A percentile compares a stretch with the other conserved stretches of the same genome.
phyloP scores from a whole-genome alignment of 2,888 invertebrate species.

The Microctonus hyperodae region DNA sequence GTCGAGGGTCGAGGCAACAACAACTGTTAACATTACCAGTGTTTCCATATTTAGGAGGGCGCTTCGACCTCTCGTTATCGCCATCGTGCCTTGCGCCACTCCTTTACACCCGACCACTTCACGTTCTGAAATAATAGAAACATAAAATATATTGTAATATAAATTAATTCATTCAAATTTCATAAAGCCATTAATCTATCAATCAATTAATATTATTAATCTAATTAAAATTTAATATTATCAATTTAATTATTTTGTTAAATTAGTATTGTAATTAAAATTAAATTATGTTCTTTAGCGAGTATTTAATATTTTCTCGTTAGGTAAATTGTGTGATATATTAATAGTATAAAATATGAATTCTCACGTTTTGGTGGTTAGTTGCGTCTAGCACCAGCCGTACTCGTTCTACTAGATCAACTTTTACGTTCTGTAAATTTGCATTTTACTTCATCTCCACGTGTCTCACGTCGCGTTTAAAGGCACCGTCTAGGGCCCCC shows the following conservation, averaged over 20 bases:
- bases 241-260: neutral
- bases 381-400: conserved; percentile 1
- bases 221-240: too few species aligned
- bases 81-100: conserved; percentile 40
- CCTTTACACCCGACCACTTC: conserved; percentile 32
- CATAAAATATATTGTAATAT: neutral
- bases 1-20: conserved; percentile 47
- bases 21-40: conserved; percentile 49
- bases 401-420: conserved; percentile 1
- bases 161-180: neutral
- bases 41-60: conserved; percentile 49
- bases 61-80: conserved; percentile 55
- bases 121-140: conserved; percentile 38
- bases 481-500: neutral
- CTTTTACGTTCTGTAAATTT: conserved; percentile 4
- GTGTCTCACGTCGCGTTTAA: neutral
- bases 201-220: neutral
- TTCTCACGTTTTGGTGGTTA: conserved; percentile 1
- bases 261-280: neutral
- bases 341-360: neutral
- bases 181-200: neutral
- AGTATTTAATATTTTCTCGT: neutral
- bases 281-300: neutral
- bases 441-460: conserved; percentile 2
- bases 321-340: neutral